A percentile compares a stretch with the other conserved stretches of the same genome.
These are phyloP conservation scores for Poecilia picta DNA, from an alignment of 2,797 vertebrate genomes.

Conservation along the genomic window DNA sequence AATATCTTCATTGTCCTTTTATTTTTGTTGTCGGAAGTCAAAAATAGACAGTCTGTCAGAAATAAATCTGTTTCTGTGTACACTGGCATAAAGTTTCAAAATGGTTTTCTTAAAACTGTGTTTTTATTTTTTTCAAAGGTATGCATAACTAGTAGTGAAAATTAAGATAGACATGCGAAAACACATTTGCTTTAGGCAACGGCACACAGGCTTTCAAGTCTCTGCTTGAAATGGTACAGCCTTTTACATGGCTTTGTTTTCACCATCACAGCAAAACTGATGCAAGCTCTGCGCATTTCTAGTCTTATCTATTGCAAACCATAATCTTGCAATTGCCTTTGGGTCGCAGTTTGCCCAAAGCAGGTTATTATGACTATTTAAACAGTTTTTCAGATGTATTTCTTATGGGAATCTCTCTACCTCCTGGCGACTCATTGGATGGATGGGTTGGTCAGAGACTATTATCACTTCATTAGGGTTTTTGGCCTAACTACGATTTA, in stretches of 20 bases:
- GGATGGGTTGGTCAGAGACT: not conserved
- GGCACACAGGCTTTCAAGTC: conserved; percentile 44
- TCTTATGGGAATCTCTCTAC: not conserved
- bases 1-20: not conserved
- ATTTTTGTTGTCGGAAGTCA: not conserved
- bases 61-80: conserved; percentile 7
- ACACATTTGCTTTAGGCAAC: conserved; percentile 12
- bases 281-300: conserved; percentile 3
- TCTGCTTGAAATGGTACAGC: conserved; percentile 20
- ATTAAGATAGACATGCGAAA: conserved; percentile 15
- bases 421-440: not conserved
- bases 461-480: not conserved
- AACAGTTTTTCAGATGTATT: conserved; percentile 15
- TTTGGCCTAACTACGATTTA: not conserved
- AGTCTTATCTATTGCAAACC: conserved; percentile 25
- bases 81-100: not conserved
- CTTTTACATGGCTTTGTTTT: conserved; percentile 32
- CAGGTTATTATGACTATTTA: conserved; percentile 39
- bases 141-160: conserved; percentile 3
- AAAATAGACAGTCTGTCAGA: not conserved
- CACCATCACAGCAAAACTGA: conserved; percentile 47
- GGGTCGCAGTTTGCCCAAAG: conserved; percentile 38
- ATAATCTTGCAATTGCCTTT: conserved; percentile 26
- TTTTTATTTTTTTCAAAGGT: conserved; percentile 13
- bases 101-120: conserved; percentile 22